These are phyloP conservation scores for Drosophila malerkotliana DNA, from an alignment of 1,140 invertebrate species.

Conservation along the genomic window DNA sequence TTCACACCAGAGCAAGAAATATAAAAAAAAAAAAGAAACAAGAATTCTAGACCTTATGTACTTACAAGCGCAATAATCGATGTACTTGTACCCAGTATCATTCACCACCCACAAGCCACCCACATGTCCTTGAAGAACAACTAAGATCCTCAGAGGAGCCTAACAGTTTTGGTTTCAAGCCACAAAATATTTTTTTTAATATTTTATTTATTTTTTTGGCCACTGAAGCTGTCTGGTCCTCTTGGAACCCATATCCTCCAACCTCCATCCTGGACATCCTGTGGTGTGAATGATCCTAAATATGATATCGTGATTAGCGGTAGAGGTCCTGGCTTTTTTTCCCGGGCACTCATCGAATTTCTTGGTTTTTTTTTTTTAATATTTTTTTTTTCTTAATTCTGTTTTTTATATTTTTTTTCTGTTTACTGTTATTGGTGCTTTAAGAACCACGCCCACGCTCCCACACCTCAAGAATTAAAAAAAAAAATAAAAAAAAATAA, in stretches of 20 bases:
- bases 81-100: slow-evolving; percentile 3
- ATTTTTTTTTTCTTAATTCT: slow-evolving; percentile 23
- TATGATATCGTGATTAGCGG: slow-evolving; percentile 17
- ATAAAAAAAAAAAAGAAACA: slow-evolving; percentile 3
- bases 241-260: neutral
- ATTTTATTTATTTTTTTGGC: slow-evolving; percentile 10
- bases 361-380: slow-evolving; percentile 39
- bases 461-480: neutral
- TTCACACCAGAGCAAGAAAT: slow-evolving; percentile 60
- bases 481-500: neutral
- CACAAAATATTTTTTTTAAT: neutral
- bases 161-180: neutral
- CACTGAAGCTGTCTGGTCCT: neutral
- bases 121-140: neutral
- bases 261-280: neutral
- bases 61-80: slow-evolving; percentile 42
- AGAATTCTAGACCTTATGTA: slow-evolving; percentile 57
- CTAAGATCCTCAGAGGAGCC: neutral
- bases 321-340: slow-evolving; percentile 18
- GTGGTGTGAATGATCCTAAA: slow-evolving; percentile 7
- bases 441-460: slow-evolving; percentile 44
- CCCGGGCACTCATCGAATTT: slow-evolving; percentile 43
- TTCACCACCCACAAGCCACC: neutral
- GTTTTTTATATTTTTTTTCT: slow-evolving; percentile 26
- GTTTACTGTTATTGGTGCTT: slow-evolving; percentile 71